Evolutionary conservation across 2,797 vertebrate genomes (phyloP).

Genomic region (Tenualosa thibaudeaui): DNA sequence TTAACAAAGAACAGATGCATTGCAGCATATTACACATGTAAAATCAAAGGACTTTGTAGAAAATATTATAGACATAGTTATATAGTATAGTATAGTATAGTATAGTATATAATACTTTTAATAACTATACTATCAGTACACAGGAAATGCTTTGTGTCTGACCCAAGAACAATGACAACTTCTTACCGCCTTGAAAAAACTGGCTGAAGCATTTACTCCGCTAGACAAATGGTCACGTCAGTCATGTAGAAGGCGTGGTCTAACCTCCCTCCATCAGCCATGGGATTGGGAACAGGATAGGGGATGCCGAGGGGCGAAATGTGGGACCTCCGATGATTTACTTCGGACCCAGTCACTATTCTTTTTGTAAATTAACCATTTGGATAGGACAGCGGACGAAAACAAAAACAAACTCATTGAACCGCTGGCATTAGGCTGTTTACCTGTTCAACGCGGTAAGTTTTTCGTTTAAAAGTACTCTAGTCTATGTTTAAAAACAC

Average conservation of each 20-base stretch:
- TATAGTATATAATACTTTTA: neutral
- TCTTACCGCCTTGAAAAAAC: neutral
- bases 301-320: conserved; percentile 19
- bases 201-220: neutral
- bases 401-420: neutral
- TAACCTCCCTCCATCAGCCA: neutral
- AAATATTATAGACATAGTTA: neutral
- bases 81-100: too few species aligned
- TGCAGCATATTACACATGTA: neutral
- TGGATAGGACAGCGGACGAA: conserved; percentile 7
- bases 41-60: neutral
- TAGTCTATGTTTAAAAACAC: neutral
- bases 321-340: neutral
- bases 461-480: neutral
- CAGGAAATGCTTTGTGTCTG: neutral
- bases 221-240: neutral
- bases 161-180: neutral
- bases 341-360: neutral
- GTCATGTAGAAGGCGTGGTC: neutral
- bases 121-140: neutral
- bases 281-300: conserved; percentile 16
- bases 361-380: neutral
- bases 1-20: neutral
- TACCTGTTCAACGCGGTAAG: neutral
- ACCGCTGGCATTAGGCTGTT: neutral